Conservation (phyloP, 2,888 invertebrate species). For the Phengaris alcon region DNA sequence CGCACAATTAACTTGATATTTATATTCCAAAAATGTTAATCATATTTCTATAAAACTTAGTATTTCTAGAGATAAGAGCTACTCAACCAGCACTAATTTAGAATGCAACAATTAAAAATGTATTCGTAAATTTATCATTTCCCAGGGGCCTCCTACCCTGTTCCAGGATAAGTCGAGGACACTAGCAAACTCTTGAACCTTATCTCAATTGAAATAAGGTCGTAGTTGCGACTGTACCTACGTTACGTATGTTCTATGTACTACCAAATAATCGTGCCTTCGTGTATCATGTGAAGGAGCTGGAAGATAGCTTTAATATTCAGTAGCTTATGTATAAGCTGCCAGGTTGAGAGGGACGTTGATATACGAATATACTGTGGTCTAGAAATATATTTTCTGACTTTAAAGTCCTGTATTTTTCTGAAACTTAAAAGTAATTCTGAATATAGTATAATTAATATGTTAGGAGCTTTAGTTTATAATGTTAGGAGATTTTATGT, state of each 20-base stretch:
- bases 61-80: neutral
- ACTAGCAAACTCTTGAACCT: neutral
- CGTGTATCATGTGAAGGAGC: neutral
- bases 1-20: too few species aligned
- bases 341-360: neutral
- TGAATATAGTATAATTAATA: too few species aligned
- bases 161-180: neutral
- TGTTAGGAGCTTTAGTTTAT: too few species aligned
- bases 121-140: conserved; percentile 4
- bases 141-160: neutral
- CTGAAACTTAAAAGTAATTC: too few species aligned
- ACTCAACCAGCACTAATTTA: neutral
- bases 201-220: neutral
- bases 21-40: too few species aligned
- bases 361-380: neutral
- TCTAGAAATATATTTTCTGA: too few species aligned
- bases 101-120: conserved; percentile 2
- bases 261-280: neutral
- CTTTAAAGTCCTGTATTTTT: too few species aligned
- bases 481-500: too few species aligned
- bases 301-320: conserved; percentile 1
- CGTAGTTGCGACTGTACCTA: neutral
- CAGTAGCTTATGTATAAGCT: conserved; percentile 1
- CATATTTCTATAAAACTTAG: too few species aligned
- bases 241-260: neutral